Evolutionary conservation across 2,113 vertebrate genomes (phyloP).

Genomic region (Trematomus loennbergii): DNA sequence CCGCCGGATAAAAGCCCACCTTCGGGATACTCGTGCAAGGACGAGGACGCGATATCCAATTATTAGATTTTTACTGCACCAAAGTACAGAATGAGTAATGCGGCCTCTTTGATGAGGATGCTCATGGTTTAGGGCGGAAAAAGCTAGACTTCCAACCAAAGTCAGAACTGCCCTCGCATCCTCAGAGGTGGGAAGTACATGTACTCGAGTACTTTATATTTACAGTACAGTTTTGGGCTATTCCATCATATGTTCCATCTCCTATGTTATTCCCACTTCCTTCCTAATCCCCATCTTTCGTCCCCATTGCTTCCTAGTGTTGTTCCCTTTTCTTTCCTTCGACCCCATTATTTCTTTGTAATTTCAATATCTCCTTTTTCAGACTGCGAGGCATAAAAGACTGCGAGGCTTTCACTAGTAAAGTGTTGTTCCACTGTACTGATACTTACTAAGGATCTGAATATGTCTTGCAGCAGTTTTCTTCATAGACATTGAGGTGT

Average conservation of each 20-base stretch:
- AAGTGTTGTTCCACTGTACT: not conserved
- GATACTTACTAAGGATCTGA: not conserved
- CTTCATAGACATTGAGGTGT: not conserved
- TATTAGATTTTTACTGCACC: slow-evolving; percentile 15
- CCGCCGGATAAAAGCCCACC: slow-evolving; percentile 25
- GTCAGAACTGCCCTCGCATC: not conserved
- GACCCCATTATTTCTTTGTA: not conserved
- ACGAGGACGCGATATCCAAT: not conserved
- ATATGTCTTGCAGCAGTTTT: not conserved
- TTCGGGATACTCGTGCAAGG: slow-evolving; percentile 38
- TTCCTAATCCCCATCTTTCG: not conserved
- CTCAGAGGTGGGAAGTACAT: not conserved
- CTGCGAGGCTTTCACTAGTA: no score
- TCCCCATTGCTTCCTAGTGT: not conserved
- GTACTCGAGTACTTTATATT: no score
- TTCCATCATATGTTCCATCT: not conserved
- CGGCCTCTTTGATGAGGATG: slow-evolving; percentile 10
- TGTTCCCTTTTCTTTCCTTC: not conserved
- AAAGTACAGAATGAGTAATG: not conserved
- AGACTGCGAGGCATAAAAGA: not conserved
- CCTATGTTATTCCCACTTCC: not conserved
- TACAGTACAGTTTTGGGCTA: not conserved
- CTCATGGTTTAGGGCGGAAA: not conserved
- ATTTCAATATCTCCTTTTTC: not conserved
- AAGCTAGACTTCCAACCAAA: slow-evolving; percentile 9